Base-by-base conservation (phyloP, 2,888 invertebrate species). In the Biston stratarius region DNA sequence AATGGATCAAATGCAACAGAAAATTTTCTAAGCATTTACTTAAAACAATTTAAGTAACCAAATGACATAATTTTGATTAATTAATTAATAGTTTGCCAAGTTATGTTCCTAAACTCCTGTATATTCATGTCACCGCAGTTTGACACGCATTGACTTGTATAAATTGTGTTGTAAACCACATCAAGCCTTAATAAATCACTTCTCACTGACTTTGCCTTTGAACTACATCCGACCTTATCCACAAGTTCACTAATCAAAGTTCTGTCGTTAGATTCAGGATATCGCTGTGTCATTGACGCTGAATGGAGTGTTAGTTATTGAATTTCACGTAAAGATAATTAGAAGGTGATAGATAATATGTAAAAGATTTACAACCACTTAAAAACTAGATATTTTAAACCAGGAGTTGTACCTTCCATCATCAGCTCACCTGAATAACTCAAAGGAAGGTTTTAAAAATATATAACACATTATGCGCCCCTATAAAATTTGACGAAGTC, bases 161-260 rank as follows among this genome's bases (percentile, higher is more conserved):
- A 49, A 62, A 62, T 62, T 58, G 40, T 53, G 53, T 59, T 58
- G 58, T 62, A 55, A 67, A 55, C 62, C 62, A 55, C 67, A 59
- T 51, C 15, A 55, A 34, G 47, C 53, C 53, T 36, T 61, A 61
- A 66, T 66, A 57, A 66, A 66, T 66, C 47, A 61, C 57, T 45
- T 53, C 44, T 49, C 56, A 34, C 57, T 33, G 49, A 65, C 55
- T 53, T 67, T 15, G 34, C 58, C 58, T 59, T 65, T 64, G 62
- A 69, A 67, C 64, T 64, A 61, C 45, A 61, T 61, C 52, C 47
- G 38, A n/a, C 45, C 64, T 65, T 66, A 61, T 58, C 61, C 66
- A 61, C 70, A 70, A 71, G 69, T 71, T 57, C 61, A 49, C 48
- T 66, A 71, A 73, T 73, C 67, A 64, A 73, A 73, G 66, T 73